phyloP scores from a whole-genome alignment of 2,113 vertebrate species.

The Sigmodon hispidus region DNA sequence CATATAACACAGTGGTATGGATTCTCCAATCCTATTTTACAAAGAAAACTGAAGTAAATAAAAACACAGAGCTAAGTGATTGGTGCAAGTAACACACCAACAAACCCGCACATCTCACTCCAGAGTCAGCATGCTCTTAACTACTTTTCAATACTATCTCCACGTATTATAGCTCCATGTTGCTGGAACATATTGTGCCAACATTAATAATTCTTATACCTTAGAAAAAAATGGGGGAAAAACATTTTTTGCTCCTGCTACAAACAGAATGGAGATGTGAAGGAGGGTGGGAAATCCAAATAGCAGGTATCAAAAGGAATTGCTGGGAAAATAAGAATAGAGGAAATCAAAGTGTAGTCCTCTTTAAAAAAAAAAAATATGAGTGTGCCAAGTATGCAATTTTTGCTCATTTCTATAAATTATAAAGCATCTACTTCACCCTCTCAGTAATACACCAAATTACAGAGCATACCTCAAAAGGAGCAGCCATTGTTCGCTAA shows the following conservation, averaged over 20 bases:
- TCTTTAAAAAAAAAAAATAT: not conserved
- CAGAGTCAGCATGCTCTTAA: not conserved
- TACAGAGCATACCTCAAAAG: conserved; percentile 23
- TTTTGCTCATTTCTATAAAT: conserved; percentile 59
- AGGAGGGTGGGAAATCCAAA: not conserved
- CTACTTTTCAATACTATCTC: conserved; percentile 27
- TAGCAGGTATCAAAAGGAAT: conserved; percentile 7
- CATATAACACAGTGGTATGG: not conserved
- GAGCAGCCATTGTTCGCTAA: conserved; percentile 54
- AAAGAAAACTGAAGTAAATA: conserved; percentile 18
- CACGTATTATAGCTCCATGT: not conserved
- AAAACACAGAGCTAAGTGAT: not conserved
- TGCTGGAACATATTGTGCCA: conserved; percentile 3
- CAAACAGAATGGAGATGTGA: conserved; percentile 16
- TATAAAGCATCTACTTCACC: conserved; percentile 46
- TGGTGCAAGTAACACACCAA: conserved; percentile 3
- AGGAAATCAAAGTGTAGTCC: conserved; percentile 44
- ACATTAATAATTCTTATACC: conserved; percentile 34
- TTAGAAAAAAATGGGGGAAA: conserved; percentile 18
- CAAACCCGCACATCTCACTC: not conserved
- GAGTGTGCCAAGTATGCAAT: not conserved
- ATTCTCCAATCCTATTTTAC: conserved; percentile 23
- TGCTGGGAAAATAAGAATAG: conserved; percentile 38
- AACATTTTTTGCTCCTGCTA: not conserved
- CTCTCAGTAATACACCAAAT: conserved; percentile 63